phyloP scores from a whole-genome alignment of 2,797 vertebrate genomes.

The Rhodeus uyekii region DNA sequence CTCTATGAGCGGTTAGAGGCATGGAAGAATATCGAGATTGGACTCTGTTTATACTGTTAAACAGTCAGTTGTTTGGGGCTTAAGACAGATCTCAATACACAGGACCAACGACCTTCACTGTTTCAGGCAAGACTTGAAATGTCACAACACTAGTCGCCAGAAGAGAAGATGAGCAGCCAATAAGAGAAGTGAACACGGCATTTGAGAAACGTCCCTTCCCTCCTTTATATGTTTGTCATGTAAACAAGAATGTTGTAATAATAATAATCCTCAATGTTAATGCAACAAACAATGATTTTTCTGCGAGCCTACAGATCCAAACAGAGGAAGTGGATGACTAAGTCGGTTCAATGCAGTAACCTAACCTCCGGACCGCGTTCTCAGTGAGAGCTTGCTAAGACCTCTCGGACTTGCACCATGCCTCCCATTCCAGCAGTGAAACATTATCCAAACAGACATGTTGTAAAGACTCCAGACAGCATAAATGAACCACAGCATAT shows the following conservation, averaged over 20 bases:
- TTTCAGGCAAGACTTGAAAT: constrained; percentile 38
- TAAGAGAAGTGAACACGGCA: not conserved
- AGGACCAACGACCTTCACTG: not conserved
- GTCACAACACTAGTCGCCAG: constrained; percentile 1
- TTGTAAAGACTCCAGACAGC: constrained; percentile 3
- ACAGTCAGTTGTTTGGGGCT: not conserved
- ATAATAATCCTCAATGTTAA: constrained; percentile 24
- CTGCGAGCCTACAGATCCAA: not conserved
- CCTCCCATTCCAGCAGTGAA: constrained; percentile 29
- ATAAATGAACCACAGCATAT: constrained; percentile 11
- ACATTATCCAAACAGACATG: constrained; percentile 22
- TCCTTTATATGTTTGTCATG: constrained; percentile 4
- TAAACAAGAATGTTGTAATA: not conserved
- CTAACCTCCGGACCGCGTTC: constrained; percentile 41
- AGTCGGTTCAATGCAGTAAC: constrained; percentile 20
- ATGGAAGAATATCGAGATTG: not conserved
- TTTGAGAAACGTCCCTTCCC: not conserved
- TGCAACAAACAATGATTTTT: constrained; percentile 29
- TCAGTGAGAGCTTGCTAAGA: constrained; percentile 35
- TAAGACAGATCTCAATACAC: constrained; percentile 50
- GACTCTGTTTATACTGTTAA: not conserved
- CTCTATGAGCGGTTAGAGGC: not conserved
- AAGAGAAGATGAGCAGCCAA: not conserved
- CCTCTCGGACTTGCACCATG: constrained; percentile 39
- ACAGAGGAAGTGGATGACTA: constrained; percentile 34